Percentiles rank a stretch among this genome's conserved stretches.
Evolutionary conservation across 2,888 invertebrate genomes (phyloP).

Genomic region (Dioctria rufipes): DNA sequence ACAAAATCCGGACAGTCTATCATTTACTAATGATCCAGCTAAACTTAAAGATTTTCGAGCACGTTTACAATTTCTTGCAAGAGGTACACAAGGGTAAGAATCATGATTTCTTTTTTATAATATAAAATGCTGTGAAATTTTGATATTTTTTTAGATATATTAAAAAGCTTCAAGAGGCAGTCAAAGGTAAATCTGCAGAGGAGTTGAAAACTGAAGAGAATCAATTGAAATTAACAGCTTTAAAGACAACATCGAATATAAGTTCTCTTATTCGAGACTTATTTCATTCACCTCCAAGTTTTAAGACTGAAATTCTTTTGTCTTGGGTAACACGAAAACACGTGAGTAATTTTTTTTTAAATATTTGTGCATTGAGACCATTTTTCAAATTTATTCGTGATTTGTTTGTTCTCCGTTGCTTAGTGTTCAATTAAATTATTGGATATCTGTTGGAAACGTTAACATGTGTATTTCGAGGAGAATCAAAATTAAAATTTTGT

Average conservation of each 20-base stretch:
- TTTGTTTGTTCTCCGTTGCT: neutral
- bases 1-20: slow-evolving; percentile 83
- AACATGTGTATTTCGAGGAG: too few species aligned
- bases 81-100: slow-evolving; percentile 87
- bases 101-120: neutral
- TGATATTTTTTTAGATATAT: slow-evolving; percentile 65
- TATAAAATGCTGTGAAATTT: neutral
- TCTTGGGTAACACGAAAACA: slow-evolving; percentile 79
- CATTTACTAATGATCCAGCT: slow-evolving; percentile 79
- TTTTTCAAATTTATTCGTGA: neutral
- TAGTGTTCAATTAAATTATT: slow-evolving; percentile 15
- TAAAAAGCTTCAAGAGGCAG: slow-evolving; percentile 71
- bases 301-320: slow-evolving; percentile 85
- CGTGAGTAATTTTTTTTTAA: slow-evolving; percentile 66
- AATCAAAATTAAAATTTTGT: too few species aligned
- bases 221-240: slow-evolving; percentile 83
- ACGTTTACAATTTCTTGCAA: slow-evolving; percentile 91
- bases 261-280: slow-evolving; percentile 93
- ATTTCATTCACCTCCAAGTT: slow-evolving; percentile 94
- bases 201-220: slow-evolving; percentile 85
- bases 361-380: neutral
- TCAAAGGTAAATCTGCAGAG: slow-evolving; percentile 80
- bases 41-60: slow-evolving; percentile 88
- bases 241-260: slow-evolving; percentile 93
- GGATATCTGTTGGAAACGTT: neutral